Percentiles rank a stretch among this genome's conserved stretches.
Conservation (phyloP, 23 tunicate species). For the Clavelina lepadiformis region DNA sequence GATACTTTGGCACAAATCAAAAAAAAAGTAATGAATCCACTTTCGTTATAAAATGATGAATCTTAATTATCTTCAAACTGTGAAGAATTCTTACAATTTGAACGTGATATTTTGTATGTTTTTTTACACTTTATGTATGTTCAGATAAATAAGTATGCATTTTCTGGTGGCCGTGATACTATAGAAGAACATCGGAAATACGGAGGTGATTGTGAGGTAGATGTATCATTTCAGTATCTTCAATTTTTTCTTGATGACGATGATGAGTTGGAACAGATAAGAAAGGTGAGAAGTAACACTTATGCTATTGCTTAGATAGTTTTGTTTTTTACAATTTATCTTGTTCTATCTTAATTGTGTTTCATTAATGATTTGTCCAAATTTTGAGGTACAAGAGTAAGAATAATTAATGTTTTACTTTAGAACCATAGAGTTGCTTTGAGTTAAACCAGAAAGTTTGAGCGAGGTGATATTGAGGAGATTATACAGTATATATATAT, state of each 20-base stretch:
- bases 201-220: conserved; percentile 86
- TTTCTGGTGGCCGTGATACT: conserved; percentile 84
- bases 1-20: conserved; percentile 95
- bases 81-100: background rate
- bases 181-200: conserved; percentile 75
- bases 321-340: too few species aligned
- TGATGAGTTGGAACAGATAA: conserved; percentile 65
- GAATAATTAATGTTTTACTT: too few species aligned
- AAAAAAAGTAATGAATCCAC: conserved; percentile 41
- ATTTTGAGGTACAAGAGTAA: too few species aligned
- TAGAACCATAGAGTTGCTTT: too few species aligned
- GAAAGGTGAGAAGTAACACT: conserved; percentile 34
- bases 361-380: too few species aligned
- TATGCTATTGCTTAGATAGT: too few species aligned
- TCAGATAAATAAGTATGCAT: conserved; percentile 96
- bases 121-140: conserved; percentile 1
- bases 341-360: too few species aligned
- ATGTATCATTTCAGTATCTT: conserved; percentile 80
- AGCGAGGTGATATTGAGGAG: too few species aligned
- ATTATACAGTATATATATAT: too few species aligned
- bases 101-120: background rate
- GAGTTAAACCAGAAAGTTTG: too few species aligned
- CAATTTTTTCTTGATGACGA: conserved; percentile 91
- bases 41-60: too few species aligned
- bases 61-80: too few species aligned